A percentile compares a stretch with the other conserved stretches of the same genome.
phyloP scores from a whole-genome alignment of 2,113 vertebrate genomes.

The Archocentrus centrarchus region DNA sequence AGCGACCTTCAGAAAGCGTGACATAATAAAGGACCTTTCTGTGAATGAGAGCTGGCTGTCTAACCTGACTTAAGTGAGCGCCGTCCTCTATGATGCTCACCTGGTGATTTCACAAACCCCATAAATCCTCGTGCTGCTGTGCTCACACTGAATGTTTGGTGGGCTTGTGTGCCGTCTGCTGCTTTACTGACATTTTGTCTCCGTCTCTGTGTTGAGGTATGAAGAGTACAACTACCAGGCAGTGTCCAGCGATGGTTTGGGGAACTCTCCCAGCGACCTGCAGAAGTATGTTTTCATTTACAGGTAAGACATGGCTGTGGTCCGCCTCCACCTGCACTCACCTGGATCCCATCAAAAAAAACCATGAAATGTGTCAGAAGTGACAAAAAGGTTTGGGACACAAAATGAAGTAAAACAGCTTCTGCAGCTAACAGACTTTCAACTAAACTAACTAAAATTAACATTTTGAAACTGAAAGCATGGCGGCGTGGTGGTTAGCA shows the following conservation, averaged over 20 bases:
- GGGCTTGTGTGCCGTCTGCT: too few relatives aligned
- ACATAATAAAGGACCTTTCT: rapidly evolving
- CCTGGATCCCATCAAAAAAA: too few relatives aligned
- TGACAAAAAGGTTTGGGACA: too few relatives aligned
- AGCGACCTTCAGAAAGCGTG: background rate
- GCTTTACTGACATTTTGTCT: background rate
- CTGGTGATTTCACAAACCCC: background rate
- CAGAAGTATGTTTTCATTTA: conserved; percentile 74
- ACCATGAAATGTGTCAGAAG: too few relatives aligned
- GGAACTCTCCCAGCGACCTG: conserved; percentile 16
- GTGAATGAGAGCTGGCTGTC: background rate
- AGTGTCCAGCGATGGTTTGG: conserved; percentile 58
- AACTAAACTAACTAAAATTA: too few relatives aligned
- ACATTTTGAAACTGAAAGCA: too few relatives aligned
- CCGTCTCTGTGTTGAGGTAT: conserved; percentile 47
- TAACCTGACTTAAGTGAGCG: background rate
- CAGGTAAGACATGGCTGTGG: conserved; percentile 48
- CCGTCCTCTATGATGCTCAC: background rate
- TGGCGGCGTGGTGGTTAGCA: too few relatives aligned
- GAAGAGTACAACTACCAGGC: background rate
- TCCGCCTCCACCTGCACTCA: too few relatives aligned
- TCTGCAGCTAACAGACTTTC: too few relatives aligned
- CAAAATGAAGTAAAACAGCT: too few relatives aligned
- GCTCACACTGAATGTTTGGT: too few relatives aligned
- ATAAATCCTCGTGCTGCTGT: background rate